Evolutionary conservation across 2,888 invertebrate species (phyloP).

Genomic region (Amiota minor): DNA sequence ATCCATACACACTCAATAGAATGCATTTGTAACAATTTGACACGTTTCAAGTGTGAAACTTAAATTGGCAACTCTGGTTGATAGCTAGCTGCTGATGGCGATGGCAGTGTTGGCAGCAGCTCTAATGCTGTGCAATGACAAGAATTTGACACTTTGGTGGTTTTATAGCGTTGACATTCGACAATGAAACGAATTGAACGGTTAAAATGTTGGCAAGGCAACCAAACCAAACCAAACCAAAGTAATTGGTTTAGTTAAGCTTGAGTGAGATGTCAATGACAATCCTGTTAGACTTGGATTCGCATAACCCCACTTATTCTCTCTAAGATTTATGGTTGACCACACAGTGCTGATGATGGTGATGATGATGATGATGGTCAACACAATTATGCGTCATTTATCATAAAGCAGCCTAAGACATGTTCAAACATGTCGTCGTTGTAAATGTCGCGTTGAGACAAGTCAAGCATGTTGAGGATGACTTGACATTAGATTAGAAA

Average conservation of each 20-base stretch:
- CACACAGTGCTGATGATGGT: neutral
- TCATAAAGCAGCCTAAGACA: conserved; percentile 2
- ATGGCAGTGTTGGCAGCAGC: neutral
- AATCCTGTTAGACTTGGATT: neutral
- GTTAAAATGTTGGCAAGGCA: neutral
- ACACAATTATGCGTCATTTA: conserved; percentile 16
- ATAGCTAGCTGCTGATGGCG: too few relatives aligned
- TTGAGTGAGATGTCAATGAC: conserved; percentile 18
- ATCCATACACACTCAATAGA: neutral
- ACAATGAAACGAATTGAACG: neutral
- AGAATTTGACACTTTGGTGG: conserved; percentile 6
- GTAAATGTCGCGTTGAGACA: neutral
- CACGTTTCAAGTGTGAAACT: conserved; percentile 6
- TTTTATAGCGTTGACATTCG: conserved; percentile 3
- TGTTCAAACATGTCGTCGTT: neutral
- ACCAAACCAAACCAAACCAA: neutral
- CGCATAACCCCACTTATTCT: neutral
- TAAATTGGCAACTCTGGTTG: conserved; percentile 8
- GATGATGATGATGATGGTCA: neutral
- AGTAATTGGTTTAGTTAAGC: conserved; percentile 13
- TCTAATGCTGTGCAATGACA: neutral
- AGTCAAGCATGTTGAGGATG: neutral
- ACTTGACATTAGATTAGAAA: too few relatives aligned
- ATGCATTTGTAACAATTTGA: too few relatives aligned
- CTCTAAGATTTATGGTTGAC: neutral